phyloP scores from a whole-genome alignment of 1,140 invertebrate genomes.

The Lordiphosa mommai region DNA sequence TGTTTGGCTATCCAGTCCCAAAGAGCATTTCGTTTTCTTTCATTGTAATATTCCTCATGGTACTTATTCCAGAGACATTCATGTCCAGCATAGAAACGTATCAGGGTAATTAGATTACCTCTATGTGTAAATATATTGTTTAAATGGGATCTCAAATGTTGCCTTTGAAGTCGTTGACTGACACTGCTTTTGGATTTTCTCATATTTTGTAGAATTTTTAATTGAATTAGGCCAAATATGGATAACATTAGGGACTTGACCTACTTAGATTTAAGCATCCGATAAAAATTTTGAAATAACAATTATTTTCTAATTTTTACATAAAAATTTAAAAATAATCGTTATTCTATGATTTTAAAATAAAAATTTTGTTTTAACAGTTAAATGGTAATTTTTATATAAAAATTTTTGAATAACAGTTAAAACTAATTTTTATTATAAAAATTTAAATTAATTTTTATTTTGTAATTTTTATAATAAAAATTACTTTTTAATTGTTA shows the following conservation, averaged over 20 bases:
- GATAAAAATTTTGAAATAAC: too few species aligned
- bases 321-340: too few species aligned
- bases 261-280: slow-evolving; percentile 20
- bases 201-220: slow-evolving; percentile 1
- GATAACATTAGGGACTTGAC: not conserved
- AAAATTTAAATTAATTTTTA: too few species aligned
- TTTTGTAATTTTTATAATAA: too few species aligned
- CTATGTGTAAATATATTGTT: not conserved
- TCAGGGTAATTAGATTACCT: slow-evolving; percentile 18
- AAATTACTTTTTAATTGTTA: too few species aligned
- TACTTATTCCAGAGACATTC: slow-evolving; percentile 28
- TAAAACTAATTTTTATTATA: too few species aligned
- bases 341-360: too few species aligned
- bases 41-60: slow-evolving; percentile 14
- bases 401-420: too few species aligned
- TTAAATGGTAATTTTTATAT: too few species aligned
- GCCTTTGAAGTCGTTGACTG: not conserved
- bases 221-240: not conserved
- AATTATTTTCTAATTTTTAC: too few species aligned
- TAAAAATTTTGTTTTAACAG: too few species aligned
- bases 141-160: too few species aligned
- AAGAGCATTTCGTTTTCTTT: not conserved
- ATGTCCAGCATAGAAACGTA: slow-evolving; percentile 27
- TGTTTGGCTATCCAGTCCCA: slow-evolving; percentile 24
- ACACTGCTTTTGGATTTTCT: not conserved